Percentiles rank a stretch among this genome's conserved stretches.
Conservation (phyloP, 2,888 invertebrate species). For the Gastracanthus pulcherrimus region DNA sequence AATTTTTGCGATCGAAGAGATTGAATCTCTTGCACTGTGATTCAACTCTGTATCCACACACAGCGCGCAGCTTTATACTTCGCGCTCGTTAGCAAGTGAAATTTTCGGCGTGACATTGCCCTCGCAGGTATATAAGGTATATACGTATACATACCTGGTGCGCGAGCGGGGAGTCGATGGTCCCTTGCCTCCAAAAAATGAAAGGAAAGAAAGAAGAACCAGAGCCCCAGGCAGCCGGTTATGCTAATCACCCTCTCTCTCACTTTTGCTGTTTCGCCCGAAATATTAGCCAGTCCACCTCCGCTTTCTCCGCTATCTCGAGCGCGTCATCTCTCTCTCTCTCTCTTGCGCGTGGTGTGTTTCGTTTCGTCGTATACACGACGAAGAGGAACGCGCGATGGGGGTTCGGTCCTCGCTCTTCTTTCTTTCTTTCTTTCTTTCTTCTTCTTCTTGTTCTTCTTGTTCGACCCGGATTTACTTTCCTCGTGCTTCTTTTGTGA, state of each 20-base stretch:
- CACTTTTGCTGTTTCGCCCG: too few relatives aligned
- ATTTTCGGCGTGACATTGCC: slow-evolving; percentile 60
- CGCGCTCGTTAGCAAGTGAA: slow-evolving; percentile 63
- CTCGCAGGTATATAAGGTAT: slow-evolving; percentile 46
- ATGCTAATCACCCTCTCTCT: too few relatives aligned
- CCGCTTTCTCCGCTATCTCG: not conserved
- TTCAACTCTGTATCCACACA: not conserved
- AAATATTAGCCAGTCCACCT: slow-evolving; percentile 35
- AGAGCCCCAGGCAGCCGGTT: slow-evolving; percentile 62
- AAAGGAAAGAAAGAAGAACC: too few relatives aligned
- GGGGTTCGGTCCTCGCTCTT: not conserved
- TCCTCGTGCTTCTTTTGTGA: too few relatives aligned
- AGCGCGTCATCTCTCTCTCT: not conserved
- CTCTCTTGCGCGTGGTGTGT: not conserved
- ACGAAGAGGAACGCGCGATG: not conserved
- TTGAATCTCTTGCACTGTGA: not conserved
- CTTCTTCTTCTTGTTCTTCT: not conserved
- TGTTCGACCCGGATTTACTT: not conserved
- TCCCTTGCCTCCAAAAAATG: too few relatives aligned
- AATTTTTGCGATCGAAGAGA: slow-evolving; percentile 40
- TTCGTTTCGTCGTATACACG: not conserved
- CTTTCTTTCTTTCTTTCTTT: not conserved
- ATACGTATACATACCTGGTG: not conserved
- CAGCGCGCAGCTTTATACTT: not conserved
- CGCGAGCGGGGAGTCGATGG: too few relatives aligned